A percentile compares a stretch with the other conserved stretches of the same genome.
phyloP scores from a whole-genome alignment of 1,140 invertebrate genomes.

The Drosophila tristis region DNA sequence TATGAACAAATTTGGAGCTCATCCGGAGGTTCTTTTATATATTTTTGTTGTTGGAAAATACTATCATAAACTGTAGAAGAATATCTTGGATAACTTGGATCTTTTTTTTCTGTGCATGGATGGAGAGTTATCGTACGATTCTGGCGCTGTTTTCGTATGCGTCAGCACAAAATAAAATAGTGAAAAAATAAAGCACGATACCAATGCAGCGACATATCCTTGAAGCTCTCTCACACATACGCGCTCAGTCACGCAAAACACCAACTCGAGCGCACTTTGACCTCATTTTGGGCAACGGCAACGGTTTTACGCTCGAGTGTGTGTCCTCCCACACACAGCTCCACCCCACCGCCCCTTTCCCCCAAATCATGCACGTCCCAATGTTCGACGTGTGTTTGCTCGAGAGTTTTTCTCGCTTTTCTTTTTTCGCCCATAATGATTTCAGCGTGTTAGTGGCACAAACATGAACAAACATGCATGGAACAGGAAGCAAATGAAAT shows the following conservation, averaged over 20 bases:
- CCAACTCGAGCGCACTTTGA: slow-evolving; percentile 65
- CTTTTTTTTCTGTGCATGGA: neutral
- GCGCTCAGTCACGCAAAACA: slow-evolving; percentile 49
- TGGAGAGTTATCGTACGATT: slow-evolving; percentile 35
- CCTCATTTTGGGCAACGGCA: slow-evolving; percentile 66
- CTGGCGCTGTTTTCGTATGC: slow-evolving; percentile 46
- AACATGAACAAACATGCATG: slow-evolving; percentile 10
- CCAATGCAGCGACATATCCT: slow-evolving; percentile 59
- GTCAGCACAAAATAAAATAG: slow-evolving; percentile 80
- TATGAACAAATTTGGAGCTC: too few species aligned
- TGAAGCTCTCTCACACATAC: slow-evolving; percentile 33
- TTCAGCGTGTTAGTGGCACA: slow-evolving; percentile 59
- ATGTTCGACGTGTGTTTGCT: slow-evolving; percentile 49
- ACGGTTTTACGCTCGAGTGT: slow-evolving; percentile 42
- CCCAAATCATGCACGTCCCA: neutral
- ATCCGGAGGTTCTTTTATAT: too few species aligned
- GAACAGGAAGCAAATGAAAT: slow-evolving; percentile 69
- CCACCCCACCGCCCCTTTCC: neutral
- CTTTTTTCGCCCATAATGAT: slow-evolving; percentile 51
- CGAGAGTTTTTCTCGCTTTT: slow-evolving; percentile 28
- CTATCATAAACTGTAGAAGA: too few species aligned
- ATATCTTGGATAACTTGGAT: too few species aligned
- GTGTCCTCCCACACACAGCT: slow-evolving; percentile 10
- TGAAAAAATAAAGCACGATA: slow-evolving; percentile 77
- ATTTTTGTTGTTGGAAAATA: too few species aligned